Evolutionary conservation across 2,113 vertebrate species (phyloP).

Genomic region (Sylvia atricapilla): DNA sequence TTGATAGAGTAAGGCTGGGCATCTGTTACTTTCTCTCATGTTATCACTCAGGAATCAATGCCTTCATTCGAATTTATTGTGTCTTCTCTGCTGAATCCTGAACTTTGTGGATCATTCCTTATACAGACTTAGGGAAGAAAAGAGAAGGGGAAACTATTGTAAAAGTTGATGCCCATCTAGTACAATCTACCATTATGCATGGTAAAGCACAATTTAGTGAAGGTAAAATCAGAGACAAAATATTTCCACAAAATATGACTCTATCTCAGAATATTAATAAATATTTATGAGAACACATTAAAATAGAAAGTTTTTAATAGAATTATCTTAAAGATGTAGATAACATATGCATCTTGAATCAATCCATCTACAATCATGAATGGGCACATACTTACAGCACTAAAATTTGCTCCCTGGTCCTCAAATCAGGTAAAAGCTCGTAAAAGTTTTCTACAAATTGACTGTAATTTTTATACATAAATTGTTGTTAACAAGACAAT

Average conservation of each 20-base stretch:
- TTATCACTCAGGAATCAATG: not conserved
- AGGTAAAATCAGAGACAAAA: not conserved
- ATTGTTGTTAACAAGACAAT: not conserved
- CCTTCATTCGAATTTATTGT: not conserved
- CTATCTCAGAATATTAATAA: not conserved
- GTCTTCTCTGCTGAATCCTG: not conserved
- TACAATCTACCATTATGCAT: not conserved
- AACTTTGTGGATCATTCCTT: not conserved
- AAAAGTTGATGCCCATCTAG: not conserved
- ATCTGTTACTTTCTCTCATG: not conserved
- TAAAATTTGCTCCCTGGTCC: not conserved
- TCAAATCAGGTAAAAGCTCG: accelerated
- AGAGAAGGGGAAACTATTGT: not conserved
- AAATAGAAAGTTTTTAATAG: not conserved
- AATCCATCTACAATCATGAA: not conserved
- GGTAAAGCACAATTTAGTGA: not conserved
- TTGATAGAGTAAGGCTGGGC: not conserved
- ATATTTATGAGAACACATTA: not conserved
- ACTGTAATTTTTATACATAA: not conserved
- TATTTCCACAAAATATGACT: not conserved
- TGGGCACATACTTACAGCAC: not conserved
- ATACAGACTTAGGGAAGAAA: not conserved
- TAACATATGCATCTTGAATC: not conserved
- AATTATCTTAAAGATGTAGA: not conserved
- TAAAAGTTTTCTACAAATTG: not conserved